phyloP scores from a whole-genome alignment of 2,888 invertebrate species.

The Lochmaea capreae region DNA sequence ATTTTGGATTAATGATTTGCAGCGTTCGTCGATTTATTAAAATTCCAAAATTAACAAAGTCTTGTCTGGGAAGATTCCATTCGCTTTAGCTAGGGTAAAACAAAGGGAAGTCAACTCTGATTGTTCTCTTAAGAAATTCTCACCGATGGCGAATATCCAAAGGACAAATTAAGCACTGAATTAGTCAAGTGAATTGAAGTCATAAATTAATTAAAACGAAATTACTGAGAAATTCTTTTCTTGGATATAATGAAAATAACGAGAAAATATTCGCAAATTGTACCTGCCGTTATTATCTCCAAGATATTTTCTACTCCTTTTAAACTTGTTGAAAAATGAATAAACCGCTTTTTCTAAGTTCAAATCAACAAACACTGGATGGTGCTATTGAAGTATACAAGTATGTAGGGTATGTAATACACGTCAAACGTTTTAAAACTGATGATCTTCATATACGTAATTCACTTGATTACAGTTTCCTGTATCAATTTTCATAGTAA shows the following conservation, averaged over 20 bases:
- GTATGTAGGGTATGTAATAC: too few relatives aligned
- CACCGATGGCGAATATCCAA: conserved; percentile 13
- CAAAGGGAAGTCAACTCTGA: conserved; percentile 10
- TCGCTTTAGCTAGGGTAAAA: background rate
- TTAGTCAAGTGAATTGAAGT: conserved; percentile 37
- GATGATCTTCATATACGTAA: too few relatives aligned
- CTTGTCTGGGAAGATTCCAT: background rate
- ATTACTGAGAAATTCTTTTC: conserved; percentile 16
- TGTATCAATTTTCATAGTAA: too few relatives aligned
- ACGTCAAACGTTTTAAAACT: too few relatives aligned
- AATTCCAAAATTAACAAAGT: background rate
- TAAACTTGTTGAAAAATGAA: background rate
- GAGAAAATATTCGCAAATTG: background rate
- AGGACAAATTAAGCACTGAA: conserved; percentile 33
- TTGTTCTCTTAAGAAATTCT: conserved; percentile 7
- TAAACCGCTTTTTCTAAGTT: background rate
- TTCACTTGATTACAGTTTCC: too few relatives aligned
- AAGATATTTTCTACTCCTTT: background rate
- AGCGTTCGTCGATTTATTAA: background rate
- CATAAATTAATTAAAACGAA: conserved; percentile 36
- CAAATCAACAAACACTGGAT: background rate
- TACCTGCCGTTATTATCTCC: background rate
- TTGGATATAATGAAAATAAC: conserved; percentile 13
- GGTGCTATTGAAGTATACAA: too few relatives aligned
- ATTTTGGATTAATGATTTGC: background rate